phyloP scores from a whole-genome alignment of 2,888 invertebrate genomes.

The Sympetrum striolatum region DNA sequence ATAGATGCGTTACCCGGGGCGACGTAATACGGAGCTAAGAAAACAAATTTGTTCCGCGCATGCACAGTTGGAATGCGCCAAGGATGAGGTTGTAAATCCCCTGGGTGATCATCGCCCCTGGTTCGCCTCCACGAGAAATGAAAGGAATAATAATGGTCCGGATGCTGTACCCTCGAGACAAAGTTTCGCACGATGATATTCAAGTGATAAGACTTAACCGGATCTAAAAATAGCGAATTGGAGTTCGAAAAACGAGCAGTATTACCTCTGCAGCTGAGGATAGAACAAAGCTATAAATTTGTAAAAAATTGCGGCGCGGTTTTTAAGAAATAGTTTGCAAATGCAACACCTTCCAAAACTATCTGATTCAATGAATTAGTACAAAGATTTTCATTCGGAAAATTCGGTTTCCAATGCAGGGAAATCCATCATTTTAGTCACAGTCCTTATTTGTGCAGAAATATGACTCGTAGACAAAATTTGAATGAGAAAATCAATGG shows the following conservation, averaged over 20 bases:
- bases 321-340: background rate
- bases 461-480: no score
- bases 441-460: no score
- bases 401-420: no score
- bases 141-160: background rate
- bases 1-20: background rate
- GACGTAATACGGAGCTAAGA: background rate
- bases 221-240: background rate
- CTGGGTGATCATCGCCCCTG: background rate
- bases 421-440: no score
- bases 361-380: no score
- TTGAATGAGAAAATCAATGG: no score
- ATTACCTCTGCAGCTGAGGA: background rate
- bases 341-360: no score
- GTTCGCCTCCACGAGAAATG: background rate
- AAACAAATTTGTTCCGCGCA: background rate
- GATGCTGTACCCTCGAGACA: background rate
- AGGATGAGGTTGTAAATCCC: background rate
- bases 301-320: background rate
- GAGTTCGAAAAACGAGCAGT: background rate
- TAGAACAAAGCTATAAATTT: background rate
- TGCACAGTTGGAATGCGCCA: background rate
- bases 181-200: background rate
- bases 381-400: no score
- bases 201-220: constrained; percentile 7